A percentile compares a stretch with the other conserved stretches of the same genome.
Conservation (phyloP, 2,113 vertebrate genomes). For the Rhea americana region DNA sequence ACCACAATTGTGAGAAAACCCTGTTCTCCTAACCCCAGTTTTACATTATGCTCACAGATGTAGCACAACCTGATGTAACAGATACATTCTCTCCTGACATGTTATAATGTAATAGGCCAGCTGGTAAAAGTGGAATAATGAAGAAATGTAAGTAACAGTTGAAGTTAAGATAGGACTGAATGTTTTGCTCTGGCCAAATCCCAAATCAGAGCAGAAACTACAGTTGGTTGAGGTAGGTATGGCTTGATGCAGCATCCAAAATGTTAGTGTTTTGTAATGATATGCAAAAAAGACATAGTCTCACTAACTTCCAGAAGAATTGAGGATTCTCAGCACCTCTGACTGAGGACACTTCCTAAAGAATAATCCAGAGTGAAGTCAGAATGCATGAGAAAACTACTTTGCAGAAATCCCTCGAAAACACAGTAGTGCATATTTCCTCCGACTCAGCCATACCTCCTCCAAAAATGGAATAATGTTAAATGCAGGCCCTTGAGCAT, state of each 20-base stretch:
- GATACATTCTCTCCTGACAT: constrained; percentile 18
- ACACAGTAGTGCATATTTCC: background rate
- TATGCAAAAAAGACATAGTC: background rate
- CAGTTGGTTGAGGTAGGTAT: background rate
- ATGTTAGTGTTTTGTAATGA: background rate
- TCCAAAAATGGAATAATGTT: background rate
- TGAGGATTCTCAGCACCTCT: background rate
- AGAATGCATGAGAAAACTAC: background rate
- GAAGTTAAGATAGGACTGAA: constrained; percentile 16
- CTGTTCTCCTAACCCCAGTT: background rate
- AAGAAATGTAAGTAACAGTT: constrained; percentile 31
- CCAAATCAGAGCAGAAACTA: constrained; percentile 1
- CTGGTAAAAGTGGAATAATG: constrained; percentile 38
- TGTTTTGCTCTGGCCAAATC: background rate
- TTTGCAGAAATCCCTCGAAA: constrained; percentile 12
- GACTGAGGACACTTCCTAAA: background rate
- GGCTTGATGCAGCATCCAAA: background rate
- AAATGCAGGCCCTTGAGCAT: background rate
- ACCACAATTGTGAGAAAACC: background rate
- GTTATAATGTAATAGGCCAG: constrained; percentile 20
- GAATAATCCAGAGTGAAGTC: background rate
- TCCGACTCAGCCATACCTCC: background rate
- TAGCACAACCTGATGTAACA: constrained; percentile 28
- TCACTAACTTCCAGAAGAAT: background rate
- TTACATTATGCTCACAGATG: background rate